A percentile compares a stretch with the other conserved stretches of the same genome.
Evolutionary conservation across 2,888 invertebrate species (phyloP).

Genomic region (Aphidoletes aphidimyza): DNA sequence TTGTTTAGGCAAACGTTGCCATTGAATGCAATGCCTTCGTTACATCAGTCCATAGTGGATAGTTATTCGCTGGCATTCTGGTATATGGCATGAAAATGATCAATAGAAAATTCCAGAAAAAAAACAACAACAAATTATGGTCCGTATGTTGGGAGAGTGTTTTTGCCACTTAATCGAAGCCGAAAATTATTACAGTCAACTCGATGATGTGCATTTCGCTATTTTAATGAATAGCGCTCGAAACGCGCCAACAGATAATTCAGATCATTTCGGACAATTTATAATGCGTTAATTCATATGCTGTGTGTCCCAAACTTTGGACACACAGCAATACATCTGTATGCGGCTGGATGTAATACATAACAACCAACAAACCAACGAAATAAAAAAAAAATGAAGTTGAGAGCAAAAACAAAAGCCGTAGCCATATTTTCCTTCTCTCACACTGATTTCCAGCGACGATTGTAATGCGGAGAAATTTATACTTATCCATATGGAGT

Average conservation of each 20-base stretch:
- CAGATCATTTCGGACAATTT: constrained; percentile 45
- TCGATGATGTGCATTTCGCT: background rate
- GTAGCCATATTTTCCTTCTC: background rate
- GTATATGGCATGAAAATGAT: no score
- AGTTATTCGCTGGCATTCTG: no score
- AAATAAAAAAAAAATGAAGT: background rate
- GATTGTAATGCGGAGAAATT: constrained; percentile 44
- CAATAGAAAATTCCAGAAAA: background rate
- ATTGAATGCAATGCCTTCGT: no score
- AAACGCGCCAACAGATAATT: constrained; percentile 33
- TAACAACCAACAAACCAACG: background rate
- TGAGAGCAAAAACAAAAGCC: background rate
- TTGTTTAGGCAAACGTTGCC: no score
- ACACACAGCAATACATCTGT: background rate
- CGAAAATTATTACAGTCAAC: background rate
- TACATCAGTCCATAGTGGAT: no score
- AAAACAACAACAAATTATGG: background rate
- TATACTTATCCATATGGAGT: constrained; percentile 30
- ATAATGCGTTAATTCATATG: constrained; percentile 43
- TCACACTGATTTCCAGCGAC: background rate
- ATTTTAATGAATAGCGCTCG: constrained; percentile 27
- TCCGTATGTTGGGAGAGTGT: background rate
- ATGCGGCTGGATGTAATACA: background rate
- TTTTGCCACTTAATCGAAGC: background rate
- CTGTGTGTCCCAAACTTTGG: background rate